Percentiles rank a stretch among this genome's conserved stretches.
phyloP scores from a whole-genome alignment of 1,140 invertebrate species.

The Brachionus rotundiformis region DNA sequence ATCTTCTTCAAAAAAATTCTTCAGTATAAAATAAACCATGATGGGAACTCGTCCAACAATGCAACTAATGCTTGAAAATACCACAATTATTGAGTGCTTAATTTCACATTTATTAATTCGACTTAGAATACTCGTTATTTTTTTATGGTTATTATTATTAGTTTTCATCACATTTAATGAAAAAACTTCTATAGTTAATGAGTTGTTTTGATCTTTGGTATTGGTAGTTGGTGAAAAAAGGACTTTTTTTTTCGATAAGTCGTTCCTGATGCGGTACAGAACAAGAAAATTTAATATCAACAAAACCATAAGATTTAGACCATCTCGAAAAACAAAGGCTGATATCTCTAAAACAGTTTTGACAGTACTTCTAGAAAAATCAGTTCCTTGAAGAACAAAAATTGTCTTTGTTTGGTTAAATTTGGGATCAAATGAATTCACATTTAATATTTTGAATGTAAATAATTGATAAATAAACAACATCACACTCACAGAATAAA shows the following conservation, averaged over 20 bases:
- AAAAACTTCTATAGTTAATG: neutral
- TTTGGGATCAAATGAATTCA: neutral
- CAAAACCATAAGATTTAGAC: neutral
- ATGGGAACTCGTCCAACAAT: neutral
- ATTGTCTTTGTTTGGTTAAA: neutral
- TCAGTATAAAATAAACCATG: slow-evolving; percentile 12
- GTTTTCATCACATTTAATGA: neutral
- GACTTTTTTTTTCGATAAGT: neutral
- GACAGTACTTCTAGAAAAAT: neutral
- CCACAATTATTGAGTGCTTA: neutral
- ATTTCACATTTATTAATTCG: neutral
- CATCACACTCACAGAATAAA: neutral
- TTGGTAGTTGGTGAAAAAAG: neutral
- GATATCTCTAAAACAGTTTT: neutral
- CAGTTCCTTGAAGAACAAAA: neutral
- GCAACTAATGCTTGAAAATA: neutral
- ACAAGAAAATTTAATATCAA: neutral
- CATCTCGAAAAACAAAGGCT: neutral
- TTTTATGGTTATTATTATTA: neutral
- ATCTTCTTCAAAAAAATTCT: slow-evolving; percentile 8
- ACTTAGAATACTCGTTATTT: neutral
- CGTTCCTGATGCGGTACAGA: neutral
- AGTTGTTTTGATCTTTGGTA: neutral
- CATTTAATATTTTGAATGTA: neutral
- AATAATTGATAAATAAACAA: neutral